phyloP scores from a whole-genome alignment of 2,797 vertebrate genomes.

The Podarcis lilfordi region DNA sequence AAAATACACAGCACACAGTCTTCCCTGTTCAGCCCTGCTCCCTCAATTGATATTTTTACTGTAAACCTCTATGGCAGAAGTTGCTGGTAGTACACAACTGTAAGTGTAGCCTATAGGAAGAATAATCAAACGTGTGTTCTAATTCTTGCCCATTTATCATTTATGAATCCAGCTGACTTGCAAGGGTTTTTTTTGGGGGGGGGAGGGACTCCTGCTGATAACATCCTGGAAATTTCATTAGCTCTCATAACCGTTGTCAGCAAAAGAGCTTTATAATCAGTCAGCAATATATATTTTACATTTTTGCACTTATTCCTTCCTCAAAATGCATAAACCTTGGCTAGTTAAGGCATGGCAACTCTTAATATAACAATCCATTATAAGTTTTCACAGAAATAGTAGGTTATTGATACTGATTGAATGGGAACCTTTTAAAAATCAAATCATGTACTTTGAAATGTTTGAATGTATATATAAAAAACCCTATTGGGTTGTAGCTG shows the following conservation, averaged over 20 bases:
- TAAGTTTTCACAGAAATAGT: background rate
- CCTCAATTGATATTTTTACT: background rate
- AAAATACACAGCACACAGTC: no score
- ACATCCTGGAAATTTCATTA: constrained; percentile 33
- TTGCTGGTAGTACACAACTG: background rate
- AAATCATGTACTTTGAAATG: constrained; percentile 4
- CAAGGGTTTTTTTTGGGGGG: background rate
- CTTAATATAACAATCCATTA: constrained; percentile 22
- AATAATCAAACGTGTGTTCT: constrained; percentile 33
- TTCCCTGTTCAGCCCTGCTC: no score
- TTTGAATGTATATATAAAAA: constrained; percentile 1
- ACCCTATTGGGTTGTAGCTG: no score
- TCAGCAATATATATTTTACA: constrained; percentile 32
- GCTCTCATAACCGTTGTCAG: background rate
- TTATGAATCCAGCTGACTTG: constrained; percentile 29
- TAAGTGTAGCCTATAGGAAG: constrained; percentile 24
- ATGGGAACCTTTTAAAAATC: background rate
- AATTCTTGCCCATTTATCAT: constrained; percentile 20
- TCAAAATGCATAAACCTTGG: constrained; percentile 32
- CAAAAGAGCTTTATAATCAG: constrained; percentile 6
- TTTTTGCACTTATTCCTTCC: constrained; percentile 4
- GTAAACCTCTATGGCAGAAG: background rate
- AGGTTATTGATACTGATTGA: background rate
- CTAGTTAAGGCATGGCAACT: constrained; percentile 2
- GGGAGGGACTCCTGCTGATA: constrained; percentile 40